phyloP scores from a whole-genome alignment of 2,113 vertebrate genomes.

The Pachyramphus minor region DNA sequence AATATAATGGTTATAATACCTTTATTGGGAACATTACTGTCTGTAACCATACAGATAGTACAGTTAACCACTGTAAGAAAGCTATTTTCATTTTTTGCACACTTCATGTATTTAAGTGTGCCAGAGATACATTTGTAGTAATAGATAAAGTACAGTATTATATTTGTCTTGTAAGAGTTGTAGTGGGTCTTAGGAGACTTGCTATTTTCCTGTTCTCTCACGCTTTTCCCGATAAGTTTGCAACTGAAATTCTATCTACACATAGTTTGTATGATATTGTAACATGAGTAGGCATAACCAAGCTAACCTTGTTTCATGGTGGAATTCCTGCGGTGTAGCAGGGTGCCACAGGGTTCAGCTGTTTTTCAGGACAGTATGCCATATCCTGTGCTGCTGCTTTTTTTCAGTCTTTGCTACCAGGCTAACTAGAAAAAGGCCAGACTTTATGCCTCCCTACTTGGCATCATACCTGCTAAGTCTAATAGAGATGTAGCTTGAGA shows the following conservation, averaged over 20 bases:
- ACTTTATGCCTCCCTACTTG: not conserved
- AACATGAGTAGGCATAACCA: not conserved
- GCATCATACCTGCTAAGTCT: not conserved
- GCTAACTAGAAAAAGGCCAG: not conserved
- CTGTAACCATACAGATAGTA: not conserved
- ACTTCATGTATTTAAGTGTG: not conserved
- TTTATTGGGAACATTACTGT: not conserved
- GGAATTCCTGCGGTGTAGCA: not conserved
- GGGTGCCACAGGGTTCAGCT: not conserved
- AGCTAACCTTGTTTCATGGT: not conserved
- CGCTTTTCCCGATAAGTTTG: fast-evolving
- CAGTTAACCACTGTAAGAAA: not conserved
- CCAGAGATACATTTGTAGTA: not conserved
- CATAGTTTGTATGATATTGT: not conserved
- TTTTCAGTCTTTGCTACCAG: not conserved
- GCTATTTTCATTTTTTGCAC: not conserved
- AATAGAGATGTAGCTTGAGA: not conserved
- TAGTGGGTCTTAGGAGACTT: not conserved
- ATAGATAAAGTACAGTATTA: not conserved
- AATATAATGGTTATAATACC: not conserved
- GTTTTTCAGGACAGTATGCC: not conserved
- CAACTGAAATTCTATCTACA: not conserved
- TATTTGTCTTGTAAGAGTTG: not conserved
- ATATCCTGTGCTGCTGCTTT: fast-evolving
- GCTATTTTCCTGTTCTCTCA: not conserved